These are phyloP conservation scores for Phrynocephalus guinanensis DNA, from an alignment of 2,797 vertebrate species.

Conservation along the genomic window DNA sequence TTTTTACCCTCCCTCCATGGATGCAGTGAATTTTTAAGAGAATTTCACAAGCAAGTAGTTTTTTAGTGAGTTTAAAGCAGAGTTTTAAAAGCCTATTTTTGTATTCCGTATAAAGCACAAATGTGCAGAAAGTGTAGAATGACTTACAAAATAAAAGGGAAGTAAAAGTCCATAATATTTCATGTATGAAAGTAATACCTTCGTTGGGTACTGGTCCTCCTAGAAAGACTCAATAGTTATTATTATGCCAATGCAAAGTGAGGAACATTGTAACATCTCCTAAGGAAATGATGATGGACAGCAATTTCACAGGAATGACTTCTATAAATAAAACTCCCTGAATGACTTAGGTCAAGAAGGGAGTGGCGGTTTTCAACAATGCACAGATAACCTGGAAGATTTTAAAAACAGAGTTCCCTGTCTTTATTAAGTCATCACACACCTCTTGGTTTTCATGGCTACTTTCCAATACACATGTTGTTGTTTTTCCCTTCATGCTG, in stretches of 20 bases:
- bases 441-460: constrained; percentile 69
- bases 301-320: constrained; percentile 74
- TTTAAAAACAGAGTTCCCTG: constrained; percentile 72
- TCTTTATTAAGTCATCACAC: constrained; percentile 76
- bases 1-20: constrained; percentile 80
- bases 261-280: constrained; percentile 74
- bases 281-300: constrained; percentile 73
- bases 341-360: constrained; percentile 74
- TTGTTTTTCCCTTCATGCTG: constrained; percentile 64
- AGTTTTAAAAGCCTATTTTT: constrained; percentile 87
- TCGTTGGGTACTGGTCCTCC: constrained; percentile 77
- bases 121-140: constrained; percentile 84
- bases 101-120: constrained; percentile 85
- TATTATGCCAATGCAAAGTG: constrained; percentile 77
- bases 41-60: constrained; percentile 87
- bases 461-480: constrained; percentile 32
- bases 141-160: constrained; percentile 80
- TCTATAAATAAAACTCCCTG: constrained; percentile 70
- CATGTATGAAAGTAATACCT: constrained; percentile 83
- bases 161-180: constrained; percentile 78
- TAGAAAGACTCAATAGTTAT: constrained; percentile 74
- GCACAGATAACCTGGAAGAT: constrained; percentile 72
- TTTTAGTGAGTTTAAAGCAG: constrained; percentile 85
- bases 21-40: constrained; percentile 86
- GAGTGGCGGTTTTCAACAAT: constrained; percentile 73